Base-by-base conservation (phyloP, 1,140 invertebrate genomes). In the Pectinophora gossypiella region DNA sequence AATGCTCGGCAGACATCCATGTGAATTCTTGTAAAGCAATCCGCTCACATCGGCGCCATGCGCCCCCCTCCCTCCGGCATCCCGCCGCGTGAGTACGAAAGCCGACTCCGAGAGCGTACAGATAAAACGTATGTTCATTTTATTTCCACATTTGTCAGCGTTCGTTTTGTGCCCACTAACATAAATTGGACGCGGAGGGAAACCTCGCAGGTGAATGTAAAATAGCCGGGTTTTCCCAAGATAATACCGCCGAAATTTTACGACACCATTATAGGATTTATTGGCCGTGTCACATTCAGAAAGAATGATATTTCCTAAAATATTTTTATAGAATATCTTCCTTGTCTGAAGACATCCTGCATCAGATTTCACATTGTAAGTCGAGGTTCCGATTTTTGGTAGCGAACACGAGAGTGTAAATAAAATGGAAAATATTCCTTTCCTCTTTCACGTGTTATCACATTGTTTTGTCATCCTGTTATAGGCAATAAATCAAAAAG, bases 121-220 rank as follows among this genome's bases (percentile, higher is more conserved):
- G 76, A 83, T 85, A 85, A 85, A 87, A 83, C 81, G 77, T 81
- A 76, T 82, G 82, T 83, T 85, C 81, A 83, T 86, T 86, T 86
- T 85, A 83, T 86, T 86, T 86, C 74, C 73, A 78, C 81, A 85
- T 86, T 86, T 86, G 83, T 86, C 83, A 86, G 81, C 81, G 74
- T 86, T 85, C 83, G 83, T 85, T 85, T 83, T 83, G 83, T 83
- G 76, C 83, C 77, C 79, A 85, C 80, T 86, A 86, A 86, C 83
- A 85, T 86, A 86, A 86, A 85, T 86, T 86, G 83, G 81, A 86
- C 81, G 79, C 67, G 76, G 81, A 85, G 80, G 80, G 77, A 83
- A 81, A 78, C 76, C 77, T 77, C 81, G 72, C 79, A 83, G 81
- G 81, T 85, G 81, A 85, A 86, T 86, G 79, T 85, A 83, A 83